Evolutionary conservation across 2,113 vertebrate genomes (phyloP).

Genomic region (Eurystomus gularis): DNA sequence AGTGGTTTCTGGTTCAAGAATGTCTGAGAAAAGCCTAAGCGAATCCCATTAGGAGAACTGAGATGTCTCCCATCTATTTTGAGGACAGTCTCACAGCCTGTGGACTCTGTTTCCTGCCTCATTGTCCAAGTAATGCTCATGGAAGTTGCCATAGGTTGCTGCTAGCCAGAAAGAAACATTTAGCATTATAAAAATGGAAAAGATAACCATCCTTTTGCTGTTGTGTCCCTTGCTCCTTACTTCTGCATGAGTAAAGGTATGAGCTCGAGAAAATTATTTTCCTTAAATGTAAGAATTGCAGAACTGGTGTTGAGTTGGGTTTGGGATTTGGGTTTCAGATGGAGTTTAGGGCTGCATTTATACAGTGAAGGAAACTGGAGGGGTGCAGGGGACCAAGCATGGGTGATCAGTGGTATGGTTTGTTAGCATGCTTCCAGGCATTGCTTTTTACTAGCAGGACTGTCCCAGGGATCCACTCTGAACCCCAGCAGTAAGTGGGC

Average conservation of each 20-base stretch:
- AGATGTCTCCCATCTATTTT: neutral
- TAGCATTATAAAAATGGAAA: neutral
- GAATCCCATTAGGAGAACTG: neutral
- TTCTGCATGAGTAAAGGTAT: rapidly evolving
- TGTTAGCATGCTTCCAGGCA: neutral
- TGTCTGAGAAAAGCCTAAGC: neutral
- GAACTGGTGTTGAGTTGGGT: rapidly evolving
- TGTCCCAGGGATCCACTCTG: neutral
- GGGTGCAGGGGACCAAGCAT: neutral
- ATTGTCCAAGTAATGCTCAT: neutral
- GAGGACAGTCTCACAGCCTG: neutral
- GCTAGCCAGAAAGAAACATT: neutral
- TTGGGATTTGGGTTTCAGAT: neutral
- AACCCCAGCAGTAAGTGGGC: no score
- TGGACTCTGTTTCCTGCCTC: neutral
- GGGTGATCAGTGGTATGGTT: neutral
- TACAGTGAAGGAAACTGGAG: neutral
- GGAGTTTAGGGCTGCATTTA: neutral
- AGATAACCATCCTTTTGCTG: rapidly evolving
- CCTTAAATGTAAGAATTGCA: neutral
- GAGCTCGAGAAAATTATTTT: neutral
- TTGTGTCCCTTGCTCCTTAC: neutral
- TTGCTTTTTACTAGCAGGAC: neutral
- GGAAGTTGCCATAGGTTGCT: neutral
- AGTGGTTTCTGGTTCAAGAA: neutral